A percentile compares a stretch with the other conserved stretches of the same genome.
Evolutionary conservation across 2,797 vertebrate species (phyloP).

Genomic region (Trematomus bernacchii): DNA sequence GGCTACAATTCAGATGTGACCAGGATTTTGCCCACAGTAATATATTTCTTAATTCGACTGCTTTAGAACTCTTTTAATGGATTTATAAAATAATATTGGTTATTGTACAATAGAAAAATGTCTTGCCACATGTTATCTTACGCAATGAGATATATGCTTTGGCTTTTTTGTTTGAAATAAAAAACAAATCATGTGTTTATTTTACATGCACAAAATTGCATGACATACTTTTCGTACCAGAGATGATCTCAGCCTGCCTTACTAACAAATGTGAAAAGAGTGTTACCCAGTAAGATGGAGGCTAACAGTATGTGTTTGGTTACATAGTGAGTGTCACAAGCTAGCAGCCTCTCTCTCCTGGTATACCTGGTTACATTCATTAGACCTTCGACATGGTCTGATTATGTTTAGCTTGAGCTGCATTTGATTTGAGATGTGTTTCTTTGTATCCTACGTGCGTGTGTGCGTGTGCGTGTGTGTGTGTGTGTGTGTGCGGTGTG

Average conservation of each 20-base stretch:
- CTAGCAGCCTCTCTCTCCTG: constrained; percentile 24
- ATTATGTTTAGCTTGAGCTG: constrained; percentile 72
- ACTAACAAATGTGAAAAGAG: not conserved
- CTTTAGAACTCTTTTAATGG: not conserved
- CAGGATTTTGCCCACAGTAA: no score
- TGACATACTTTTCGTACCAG: not conserved
- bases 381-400: constrained; percentile 67
- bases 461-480: constrained; percentile 20
- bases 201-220: not conserved
- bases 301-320: not conserved
- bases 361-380: constrained; percentile 63
- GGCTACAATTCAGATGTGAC: no score
- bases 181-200: not conserved
- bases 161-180: not conserved
- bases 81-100: not conserved
- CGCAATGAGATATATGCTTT: not conserved
- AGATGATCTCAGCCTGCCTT: not conserved
- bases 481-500: constrained; percentile 19
- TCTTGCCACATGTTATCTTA: not conserved
- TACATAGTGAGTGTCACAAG: not conserved
- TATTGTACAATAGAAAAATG: not conserved
- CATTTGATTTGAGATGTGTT: constrained; percentile 59
- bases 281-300: not conserved
- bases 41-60: not conserved
- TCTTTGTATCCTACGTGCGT: constrained; percentile 49